A percentile compares a stretch with the other conserved stretches of the same genome.
Evolutionary conservation across 1,140 invertebrate species (phyloP).

Genomic region (Euwallacea fornicatus): DNA sequence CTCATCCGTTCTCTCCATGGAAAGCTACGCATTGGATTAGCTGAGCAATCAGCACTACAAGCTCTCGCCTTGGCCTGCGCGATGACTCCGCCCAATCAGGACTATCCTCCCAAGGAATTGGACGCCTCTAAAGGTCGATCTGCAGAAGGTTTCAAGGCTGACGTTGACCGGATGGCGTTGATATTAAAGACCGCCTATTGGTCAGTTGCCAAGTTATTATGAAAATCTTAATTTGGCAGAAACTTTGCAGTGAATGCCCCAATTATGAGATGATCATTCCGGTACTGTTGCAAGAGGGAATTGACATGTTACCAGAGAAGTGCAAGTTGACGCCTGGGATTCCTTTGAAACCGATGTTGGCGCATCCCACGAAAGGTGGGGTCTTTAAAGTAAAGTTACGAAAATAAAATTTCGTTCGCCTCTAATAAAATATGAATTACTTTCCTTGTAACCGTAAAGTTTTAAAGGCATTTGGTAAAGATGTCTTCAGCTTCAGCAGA

Average conservation of each 20-base stretch:
- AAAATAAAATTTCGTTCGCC: not conserved
- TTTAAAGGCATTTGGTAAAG: too few species aligned
- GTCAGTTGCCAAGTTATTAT: conserved; percentile 56
- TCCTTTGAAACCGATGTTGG: conserved; percentile 98
- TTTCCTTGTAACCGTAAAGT: too few species aligned
- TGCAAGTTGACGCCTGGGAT: conserved; percentile 92
- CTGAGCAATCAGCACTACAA: conserved; percentile 93
- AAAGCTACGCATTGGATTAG: conserved; percentile 94
- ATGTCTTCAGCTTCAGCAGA: too few species aligned
- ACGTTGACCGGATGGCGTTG: conserved; percentile 75
- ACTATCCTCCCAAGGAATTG: conserved; percentile 68
- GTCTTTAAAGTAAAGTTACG: conserved; percentile 5
- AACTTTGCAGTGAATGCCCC: conserved; percentile 82
- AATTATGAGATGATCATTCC: conserved; percentile 90
- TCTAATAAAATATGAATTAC: too few species aligned
- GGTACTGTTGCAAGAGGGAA: conserved; percentile 76
- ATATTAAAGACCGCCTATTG: conserved; percentile 93
- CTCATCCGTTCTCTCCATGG: conserved; percentile 90
- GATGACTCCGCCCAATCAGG: conserved; percentile 67
- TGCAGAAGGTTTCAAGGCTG: conserved; percentile 77
- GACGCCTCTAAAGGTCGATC: conserved; percentile 64
- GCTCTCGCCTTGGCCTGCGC: conserved; percentile 86
- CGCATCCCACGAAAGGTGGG: conserved; percentile 88
- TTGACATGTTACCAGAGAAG: conserved; percentile 75
- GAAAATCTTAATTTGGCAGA: not conserved